phyloP scores from a whole-genome alignment of 1,140 invertebrate genomes.

The Drosophila sp. region DNA sequence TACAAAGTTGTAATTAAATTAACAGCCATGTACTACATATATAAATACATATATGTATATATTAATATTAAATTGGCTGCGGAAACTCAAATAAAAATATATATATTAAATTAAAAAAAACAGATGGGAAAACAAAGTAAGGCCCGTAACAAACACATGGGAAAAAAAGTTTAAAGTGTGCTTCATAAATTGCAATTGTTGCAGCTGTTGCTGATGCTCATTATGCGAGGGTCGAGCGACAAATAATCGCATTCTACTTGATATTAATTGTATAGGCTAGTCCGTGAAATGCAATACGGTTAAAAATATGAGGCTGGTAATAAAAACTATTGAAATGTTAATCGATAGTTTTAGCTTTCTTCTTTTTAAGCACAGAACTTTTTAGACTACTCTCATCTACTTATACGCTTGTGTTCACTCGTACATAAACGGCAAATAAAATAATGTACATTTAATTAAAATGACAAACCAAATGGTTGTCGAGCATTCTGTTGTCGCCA shows the following conservation, averaged over 20 bases:
- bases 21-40: constrained; percentile 56
- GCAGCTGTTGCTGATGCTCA: not conserved
- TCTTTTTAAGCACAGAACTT: not conserved
- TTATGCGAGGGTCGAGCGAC: not conserved
- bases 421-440: constrained; percentile 34
- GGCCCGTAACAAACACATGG: not conserved
- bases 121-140: not conserved
- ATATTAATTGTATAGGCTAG: no score
- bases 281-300: no score
- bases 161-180: constrained; percentile 1
- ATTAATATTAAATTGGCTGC: constrained; percentile 31
- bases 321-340: no score
- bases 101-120: constrained; percentile 2
- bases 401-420: not conserved
- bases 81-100: constrained; percentile 12
- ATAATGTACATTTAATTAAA: constrained; percentile 68
- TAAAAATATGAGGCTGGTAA: no score
- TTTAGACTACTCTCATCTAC: not conserved
- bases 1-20: constrained; percentile 75
- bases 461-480: constrained; percentile 30
- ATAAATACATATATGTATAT: not conserved
- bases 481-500: constrained; percentile 17
- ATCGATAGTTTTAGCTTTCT: no score
- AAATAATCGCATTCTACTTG: not conserved
- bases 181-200: not conserved